Percentiles rank a stretch among this genome's conserved stretches.
These are phyloP conservation scores for Drosophila yooni DNA, from an alignment of 2,888 invertebrate genomes.

Conservation along the genomic window DNA sequence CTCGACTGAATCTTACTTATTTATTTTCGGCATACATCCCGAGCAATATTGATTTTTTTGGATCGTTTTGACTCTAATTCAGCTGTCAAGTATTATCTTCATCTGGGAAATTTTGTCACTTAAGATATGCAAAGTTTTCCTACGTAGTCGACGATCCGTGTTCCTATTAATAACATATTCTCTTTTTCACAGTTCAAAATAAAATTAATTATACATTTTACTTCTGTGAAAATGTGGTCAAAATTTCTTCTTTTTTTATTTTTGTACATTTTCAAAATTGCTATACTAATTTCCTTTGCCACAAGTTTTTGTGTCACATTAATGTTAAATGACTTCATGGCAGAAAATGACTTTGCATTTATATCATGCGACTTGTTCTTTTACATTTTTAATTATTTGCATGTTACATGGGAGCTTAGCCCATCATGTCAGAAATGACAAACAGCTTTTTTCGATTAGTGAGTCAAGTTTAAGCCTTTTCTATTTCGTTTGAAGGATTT, in stretches of 20 bases:
- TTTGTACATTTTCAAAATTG: not conserved
- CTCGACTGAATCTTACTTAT: not conserved
- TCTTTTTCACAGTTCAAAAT: not conserved
- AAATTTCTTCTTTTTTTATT: not conserved
- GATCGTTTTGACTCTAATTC: not conserved
- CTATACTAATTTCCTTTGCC: not conserved
- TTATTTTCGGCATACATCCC: not conserved
- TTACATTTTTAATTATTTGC: constrained; percentile 56
- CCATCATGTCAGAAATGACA: constrained; percentile 36
- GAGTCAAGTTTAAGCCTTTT: constrained; percentile 51
- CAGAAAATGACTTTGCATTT: constrained; percentile 22
- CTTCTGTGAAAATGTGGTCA: not conserved
- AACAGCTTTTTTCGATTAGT: constrained; percentile 19
- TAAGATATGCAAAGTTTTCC: constrained; percentile 27
- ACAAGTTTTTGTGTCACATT: not conserved
- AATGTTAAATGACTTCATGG: not conserved
- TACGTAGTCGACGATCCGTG: constrained; percentile 11
- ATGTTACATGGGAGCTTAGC: constrained; percentile 16
- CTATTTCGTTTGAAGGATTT: constrained; percentile 24
- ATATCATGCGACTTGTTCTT: constrained; percentile 52
- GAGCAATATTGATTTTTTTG: not conserved
- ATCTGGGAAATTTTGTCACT: constrained; percentile 28
- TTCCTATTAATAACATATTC: constrained; percentile 32
- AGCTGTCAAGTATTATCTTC: constrained; percentile 48
- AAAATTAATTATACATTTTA: not conserved